Percentiles rank a stretch among this genome's conserved stretches.
Conservation (phyloP, 1,140 invertebrate genomes). For the Helicoverpa zea region DNA sequence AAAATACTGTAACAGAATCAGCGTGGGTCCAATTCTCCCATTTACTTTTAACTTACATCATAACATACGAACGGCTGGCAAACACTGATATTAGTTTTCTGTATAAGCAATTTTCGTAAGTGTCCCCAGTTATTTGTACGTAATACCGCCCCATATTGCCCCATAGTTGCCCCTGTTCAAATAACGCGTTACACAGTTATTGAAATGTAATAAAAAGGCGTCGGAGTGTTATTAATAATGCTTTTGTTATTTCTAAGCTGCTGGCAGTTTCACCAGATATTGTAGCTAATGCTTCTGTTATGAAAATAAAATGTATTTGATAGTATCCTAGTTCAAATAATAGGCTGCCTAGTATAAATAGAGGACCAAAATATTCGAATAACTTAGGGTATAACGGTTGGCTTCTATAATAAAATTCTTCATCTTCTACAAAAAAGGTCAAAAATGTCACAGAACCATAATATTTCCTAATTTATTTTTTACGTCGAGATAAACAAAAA, state of each 20-base stretch:
- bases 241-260: constrained; percentile 21
- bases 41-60: constrained; percentile 54
- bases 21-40: constrained; percentile 40
- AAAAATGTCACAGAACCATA: constrained; percentile 19
- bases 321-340: not conserved
- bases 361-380: constrained; percentile 7
- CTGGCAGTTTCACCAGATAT: not conserved
- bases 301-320: no score
- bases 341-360: not conserved
- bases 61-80: constrained; percentile 74
- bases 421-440: constrained; percentile 36
- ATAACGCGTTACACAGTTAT: constrained; percentile 74
- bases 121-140: constrained; percentile 81
- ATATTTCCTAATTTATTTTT: constrained; percentile 40
- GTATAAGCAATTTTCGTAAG: constrained; percentile 84
- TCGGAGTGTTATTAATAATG: constrained; percentile 23
- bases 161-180: constrained; percentile 65
- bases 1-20: constrained; percentile 39
- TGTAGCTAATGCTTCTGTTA: no score
- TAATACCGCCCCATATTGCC: constrained; percentile 70
- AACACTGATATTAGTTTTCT: constrained; percentile 86
- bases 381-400: not conserved
- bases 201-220: constrained; percentile 76
- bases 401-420: constrained; percentile 29
- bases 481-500: constrained; percentile 48